A percentile compares a stretch with the other conserved stretches of the same genome.
phyloP scores from a whole-genome alignment of 2,888 invertebrate genomes.

The Stramonita haemastoma region DNA sequence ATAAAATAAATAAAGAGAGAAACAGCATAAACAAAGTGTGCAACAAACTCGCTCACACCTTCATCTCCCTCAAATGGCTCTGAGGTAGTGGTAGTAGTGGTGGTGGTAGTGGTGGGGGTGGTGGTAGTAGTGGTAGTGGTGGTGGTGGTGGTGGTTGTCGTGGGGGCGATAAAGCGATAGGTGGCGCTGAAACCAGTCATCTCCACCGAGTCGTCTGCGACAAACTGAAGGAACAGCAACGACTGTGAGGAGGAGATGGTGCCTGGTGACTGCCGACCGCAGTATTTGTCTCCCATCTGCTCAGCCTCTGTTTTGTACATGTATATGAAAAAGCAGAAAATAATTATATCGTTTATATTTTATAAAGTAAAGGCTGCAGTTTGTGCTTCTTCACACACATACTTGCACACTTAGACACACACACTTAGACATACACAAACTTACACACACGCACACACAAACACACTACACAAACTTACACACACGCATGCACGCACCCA shows the following conservation, averaged over 20 bases:
- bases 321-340: no score
- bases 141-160: slow-evolving; percentile 12
- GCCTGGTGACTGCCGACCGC: slow-evolving; percentile 11
- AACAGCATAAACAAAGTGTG: neutral
- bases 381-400: no score
- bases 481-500: no score
- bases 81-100: no score
- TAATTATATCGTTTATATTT: no score
- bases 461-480: no score
- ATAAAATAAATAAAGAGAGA: no score
- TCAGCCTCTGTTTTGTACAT: neutral
- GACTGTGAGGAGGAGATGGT: neutral
- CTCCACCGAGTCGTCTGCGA: slow-evolving; percentile 41
- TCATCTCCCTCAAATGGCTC: slow-evolving; percentile 30
- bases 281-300: slow-evolving; percentile 17
- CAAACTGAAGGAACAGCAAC: slow-evolving; percentile 4
- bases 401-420: no score
- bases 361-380: no score
- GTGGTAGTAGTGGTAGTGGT: neutral
- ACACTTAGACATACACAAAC: no score
- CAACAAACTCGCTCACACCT: neutral
- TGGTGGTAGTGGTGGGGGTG: neutral
- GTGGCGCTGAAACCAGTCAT: slow-evolving; percentile 41
- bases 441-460: no score
- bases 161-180: slow-evolving; percentile 35